A percentile compares a stretch with the other conserved stretches of the same genome.
phyloP scores from a whole-genome alignment of 2,797 vertebrate genomes.

The Sebastes matsubarae region DNA sequence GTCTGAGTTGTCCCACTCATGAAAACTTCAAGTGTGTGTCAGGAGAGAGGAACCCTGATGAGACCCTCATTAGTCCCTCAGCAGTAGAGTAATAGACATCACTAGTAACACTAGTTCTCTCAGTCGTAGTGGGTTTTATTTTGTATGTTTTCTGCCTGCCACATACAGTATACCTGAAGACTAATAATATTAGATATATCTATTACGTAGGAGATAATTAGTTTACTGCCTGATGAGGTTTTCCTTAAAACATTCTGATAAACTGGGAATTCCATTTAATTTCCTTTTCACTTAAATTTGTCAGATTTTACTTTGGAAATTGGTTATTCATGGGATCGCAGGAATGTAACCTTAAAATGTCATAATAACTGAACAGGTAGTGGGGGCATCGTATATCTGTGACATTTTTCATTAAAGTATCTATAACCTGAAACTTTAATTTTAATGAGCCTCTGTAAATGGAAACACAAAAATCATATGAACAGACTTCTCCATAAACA shows the following conservation, averaged over 20 bases:
- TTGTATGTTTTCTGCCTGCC: background rate
- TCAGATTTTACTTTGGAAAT: background rate
- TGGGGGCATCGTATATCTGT: background rate
- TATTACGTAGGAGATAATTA: background rate
- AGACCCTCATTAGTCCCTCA: background rate
- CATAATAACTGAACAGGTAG: background rate
- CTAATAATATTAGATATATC: background rate
- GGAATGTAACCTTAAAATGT: background rate
- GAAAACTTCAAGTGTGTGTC: conserved; percentile 24
- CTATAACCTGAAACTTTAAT: background rate
- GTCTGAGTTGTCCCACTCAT: conserved; percentile 2
- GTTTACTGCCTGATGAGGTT: background rate
- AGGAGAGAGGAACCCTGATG: conserved; percentile 17
- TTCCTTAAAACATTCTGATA: background rate
- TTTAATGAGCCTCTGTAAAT: too few relatives aligned
- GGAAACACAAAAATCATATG: background rate
- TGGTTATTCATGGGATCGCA: background rate
- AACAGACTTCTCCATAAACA: too few relatives aligned
- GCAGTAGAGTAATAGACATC: background rate
- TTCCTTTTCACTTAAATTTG: background rate
- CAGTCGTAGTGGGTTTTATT: background rate
- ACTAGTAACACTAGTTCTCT: background rate
- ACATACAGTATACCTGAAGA: background rate
- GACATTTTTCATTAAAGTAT: background rate
- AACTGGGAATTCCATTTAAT: background rate